Evolutionary conservation across 2,113 vertebrate genomes (phyloP).

Genomic region (Dasyornis broadbenti): DNA sequence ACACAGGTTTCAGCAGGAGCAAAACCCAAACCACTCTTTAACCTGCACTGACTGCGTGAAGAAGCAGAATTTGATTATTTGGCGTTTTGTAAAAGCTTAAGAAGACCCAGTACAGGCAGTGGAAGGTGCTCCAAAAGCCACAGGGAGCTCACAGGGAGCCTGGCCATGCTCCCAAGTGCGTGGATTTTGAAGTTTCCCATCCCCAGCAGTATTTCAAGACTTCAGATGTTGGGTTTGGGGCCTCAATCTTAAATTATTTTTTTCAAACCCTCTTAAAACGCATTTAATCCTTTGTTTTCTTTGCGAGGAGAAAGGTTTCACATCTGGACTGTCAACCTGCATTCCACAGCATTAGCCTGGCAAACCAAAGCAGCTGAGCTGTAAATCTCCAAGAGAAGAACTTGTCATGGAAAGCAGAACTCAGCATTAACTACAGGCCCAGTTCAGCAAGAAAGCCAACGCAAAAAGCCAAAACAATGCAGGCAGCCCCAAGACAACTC

Average conservation of each 20-base stretch:
- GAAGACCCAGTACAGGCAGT: background rate
- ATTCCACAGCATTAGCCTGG: conserved; percentile 64
- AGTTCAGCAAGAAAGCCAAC: background rate
- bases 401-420: conserved; percentile 61
- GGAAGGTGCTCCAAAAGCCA: background rate
- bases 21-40: background rate
- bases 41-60: background rate
- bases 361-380: conserved; percentile 68
- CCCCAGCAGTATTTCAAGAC: background rate
- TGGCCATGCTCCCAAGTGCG: background rate
- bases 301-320: conserved; percentile 48
- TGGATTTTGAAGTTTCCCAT: background rate
- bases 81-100: background rate
- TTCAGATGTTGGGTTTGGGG: conserved; percentile 4
- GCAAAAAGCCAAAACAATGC: background rate
- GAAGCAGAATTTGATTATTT: background rate
- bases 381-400: conserved; percentile 68
- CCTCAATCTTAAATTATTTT: conserved; percentile 30
- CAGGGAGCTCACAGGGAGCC: background rate
- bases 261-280: conserved; percentile 37
- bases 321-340: conserved; percentile 68
- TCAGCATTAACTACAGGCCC: background rate
- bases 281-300: conserved; percentile 62
- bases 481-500: background rate
- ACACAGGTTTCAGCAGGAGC: background rate